Evolutionary conservation across 1,140 invertebrate species (phyloP), one percentile per base, ranked within the genome.

Genomic region (Aplysia californica): DNA sequence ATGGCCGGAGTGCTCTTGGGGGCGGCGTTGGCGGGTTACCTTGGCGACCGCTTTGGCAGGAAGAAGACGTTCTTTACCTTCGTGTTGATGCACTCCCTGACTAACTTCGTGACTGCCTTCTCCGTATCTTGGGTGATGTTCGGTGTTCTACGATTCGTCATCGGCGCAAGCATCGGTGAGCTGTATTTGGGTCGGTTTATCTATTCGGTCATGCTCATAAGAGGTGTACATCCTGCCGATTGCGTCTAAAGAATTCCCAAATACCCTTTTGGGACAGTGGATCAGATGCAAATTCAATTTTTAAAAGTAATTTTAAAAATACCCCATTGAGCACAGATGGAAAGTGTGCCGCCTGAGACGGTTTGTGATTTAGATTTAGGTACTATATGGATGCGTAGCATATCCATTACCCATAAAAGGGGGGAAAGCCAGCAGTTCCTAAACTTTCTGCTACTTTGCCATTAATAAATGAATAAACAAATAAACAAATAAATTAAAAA

Each of bases 1-100:
- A 79, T 79, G 50, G 71, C 56, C 3, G 81, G 81, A 1, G 65
- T 81, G 26, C 38, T 81, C 5, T 61, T 78, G 20, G 81, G 81
- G 1, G 64, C 69, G 26, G 21, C 70, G 0, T 18, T 79, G 31
- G 38, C 67, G 3, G 80, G 77, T 3, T 66, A 79, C 20, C 20
- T 77, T 0, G 58, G 33, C 0, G 81, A 81, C 64, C 23, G 61
- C 2, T 75, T 75, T 56, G 81, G 81, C 23, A 35, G 77, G 71
- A 74, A 76, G 55, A 73, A 21, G 10, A 36, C 70, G 2, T 58
- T 79, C 26, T 79, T 76, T 58, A 33, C 29, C n/a, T 71, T 66
- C 10, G 20, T 66, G 15, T 1, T 75, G 2, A n/a, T 70, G 1
- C 36, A 80, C 31, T 20, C 72, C 0, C 33, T 74, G 0, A 44